Conservation (phyloP, 2,797 vertebrate species). For the Argentina silus region DNA sequence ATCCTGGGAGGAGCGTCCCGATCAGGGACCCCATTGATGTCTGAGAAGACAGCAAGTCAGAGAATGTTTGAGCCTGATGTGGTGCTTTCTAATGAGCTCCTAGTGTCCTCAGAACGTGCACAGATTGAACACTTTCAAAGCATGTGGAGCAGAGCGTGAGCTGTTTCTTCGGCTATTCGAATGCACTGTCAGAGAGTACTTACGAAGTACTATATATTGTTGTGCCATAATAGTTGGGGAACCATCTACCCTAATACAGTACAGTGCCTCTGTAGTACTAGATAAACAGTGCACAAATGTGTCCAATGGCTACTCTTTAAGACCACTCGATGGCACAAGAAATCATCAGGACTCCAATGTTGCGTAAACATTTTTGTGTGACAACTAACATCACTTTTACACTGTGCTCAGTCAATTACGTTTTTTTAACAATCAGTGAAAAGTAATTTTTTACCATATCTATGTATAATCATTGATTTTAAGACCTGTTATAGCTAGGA, state of each 20-base stretch:
- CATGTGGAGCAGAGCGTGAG: background rate
- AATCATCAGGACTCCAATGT: background rate
- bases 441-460: background rate
- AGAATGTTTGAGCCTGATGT: too few species aligned
- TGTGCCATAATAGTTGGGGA: background rate
- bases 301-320: background rate
- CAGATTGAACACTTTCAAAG: too few species aligned
- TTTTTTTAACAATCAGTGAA: background rate
- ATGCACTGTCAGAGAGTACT: background rate
- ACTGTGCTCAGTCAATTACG: background rate
- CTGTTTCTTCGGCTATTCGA: background rate
- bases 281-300: background rate
- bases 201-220: background rate
- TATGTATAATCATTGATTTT: background rate
- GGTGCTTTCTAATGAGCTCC: too few species aligned
- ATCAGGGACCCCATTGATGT: background rate
- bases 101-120: too few species aligned
- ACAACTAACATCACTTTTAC: background rate
- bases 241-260: background rate
- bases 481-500: background rate
- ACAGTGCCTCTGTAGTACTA: background rate
- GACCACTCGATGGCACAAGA: background rate
- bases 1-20: background rate
- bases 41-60: background rate
- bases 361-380: background rate